These are phyloP conservation scores for Lamprologus sp. DNA, from an alignment of 2,113 vertebrate species.

Conservation along the genomic window DNA sequence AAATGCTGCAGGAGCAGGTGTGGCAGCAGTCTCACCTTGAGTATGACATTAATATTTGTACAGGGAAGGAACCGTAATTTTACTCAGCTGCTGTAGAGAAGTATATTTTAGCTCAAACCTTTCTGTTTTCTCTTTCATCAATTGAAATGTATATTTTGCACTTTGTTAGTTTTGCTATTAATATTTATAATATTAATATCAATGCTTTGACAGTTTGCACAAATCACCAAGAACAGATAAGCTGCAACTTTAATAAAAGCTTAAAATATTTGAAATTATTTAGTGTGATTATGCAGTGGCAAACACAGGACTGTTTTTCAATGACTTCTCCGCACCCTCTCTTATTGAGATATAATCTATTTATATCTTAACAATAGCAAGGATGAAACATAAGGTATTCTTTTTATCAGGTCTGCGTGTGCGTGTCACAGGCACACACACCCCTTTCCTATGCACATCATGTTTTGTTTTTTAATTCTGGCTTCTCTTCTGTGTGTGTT, in stretches of 20 bases:
- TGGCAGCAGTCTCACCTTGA: neutral
- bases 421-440: neutral
- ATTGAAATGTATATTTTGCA: accelerated
- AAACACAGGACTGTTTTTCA: neutral
- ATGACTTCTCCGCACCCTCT: neutral
- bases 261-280: neutral
- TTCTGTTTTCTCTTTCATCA: accelerated
- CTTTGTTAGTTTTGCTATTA: neutral
- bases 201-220: neutral
- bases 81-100: neutral
- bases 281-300: neutral
- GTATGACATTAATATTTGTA: neutral
- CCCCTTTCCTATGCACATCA: neutral
- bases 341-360: neutral
- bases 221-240: neutral
- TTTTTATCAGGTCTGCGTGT: neutral
- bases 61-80: neutral
- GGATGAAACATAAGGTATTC: neutral
- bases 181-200: neutral
- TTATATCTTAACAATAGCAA: neutral
- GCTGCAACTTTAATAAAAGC: neutral
- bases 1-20: neutral
- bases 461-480: neutral
- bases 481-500: neutral
- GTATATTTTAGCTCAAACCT: neutral